Percentiles rank a stretch among this genome's conserved stretches.
These are phyloP conservation scores for Pseudomyrmex dendroicus DNA, from an alignment of 1,140 invertebrate genomes.

Conservation along the genomic window DNA sequence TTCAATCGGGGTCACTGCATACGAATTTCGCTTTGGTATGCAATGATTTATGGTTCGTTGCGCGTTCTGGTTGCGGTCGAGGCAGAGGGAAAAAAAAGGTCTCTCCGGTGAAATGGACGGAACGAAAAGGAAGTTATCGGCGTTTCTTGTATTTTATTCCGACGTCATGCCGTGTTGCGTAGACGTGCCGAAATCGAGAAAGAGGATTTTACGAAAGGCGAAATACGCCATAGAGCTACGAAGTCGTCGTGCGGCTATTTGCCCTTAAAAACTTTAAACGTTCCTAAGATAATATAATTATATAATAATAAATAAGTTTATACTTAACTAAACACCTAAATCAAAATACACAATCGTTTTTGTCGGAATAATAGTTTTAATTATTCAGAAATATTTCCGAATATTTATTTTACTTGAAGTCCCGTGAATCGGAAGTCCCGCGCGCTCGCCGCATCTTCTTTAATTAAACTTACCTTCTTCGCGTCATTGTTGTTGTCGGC, in stretches of 20 bases:
- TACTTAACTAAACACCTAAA: too few species aligned
- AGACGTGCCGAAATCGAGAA: constrained; percentile 21
- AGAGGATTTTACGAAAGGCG: background rate
- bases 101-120: constrained; percentile 40
- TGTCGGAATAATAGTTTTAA: background rate
- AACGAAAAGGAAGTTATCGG: constrained; percentile 51
- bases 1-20: constrained; percentile 75
- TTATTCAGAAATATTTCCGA: too few species aligned
- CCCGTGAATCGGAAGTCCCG: background rate
- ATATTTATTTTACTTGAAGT: too few species aligned
- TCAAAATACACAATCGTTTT: background rate
- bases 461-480: constrained; percentile 92
- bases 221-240: background rate
- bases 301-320: background rate
- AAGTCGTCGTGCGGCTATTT: background rate
- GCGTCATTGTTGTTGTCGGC: constrained; percentile 97
- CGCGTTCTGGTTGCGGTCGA: constrained; percentile 46
- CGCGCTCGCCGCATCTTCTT: background rate
- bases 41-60: constrained; percentile 59
- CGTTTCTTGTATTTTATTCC: constrained; percentile 53
- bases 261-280: too few species aligned
- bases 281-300: background rate
- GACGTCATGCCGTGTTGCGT: background rate
- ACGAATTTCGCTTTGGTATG: constrained; percentile 65
- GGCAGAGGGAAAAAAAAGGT: background rate